A percentile compares a stretch with the other conserved stretches of the same genome.
phyloP scores from a whole-genome alignment of 2,113 vertebrate species.

The Paramormyrops kingsleyae region DNA sequence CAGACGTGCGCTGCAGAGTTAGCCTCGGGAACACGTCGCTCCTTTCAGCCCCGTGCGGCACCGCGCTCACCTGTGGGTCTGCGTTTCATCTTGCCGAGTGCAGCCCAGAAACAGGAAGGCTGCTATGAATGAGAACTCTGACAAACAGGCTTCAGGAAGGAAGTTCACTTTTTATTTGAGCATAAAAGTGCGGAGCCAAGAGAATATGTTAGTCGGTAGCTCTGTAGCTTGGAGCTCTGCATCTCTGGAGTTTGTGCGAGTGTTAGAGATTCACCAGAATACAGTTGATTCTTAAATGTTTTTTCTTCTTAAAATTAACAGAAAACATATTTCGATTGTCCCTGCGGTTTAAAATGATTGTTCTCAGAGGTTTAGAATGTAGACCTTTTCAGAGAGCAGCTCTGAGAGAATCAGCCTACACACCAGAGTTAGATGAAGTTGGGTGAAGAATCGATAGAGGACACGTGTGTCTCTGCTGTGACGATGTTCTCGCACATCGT shows the following conservation, averaged over 20 bases:
- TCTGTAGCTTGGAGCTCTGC: not conserved
- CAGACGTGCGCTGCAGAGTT: conserved; percentile 35
- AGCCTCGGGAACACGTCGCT: not conserved
- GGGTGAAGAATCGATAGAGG: not conserved
- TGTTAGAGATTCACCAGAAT: not conserved
- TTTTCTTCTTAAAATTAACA: not conserved
- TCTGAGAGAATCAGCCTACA: not conserved
- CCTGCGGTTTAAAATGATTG: not conserved
- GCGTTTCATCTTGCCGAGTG: conserved; percentile 26
- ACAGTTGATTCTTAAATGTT: not conserved
- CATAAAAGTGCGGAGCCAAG: conserved; percentile 19
- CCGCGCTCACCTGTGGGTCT: conserved; percentile 14
- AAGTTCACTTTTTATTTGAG: conserved; percentile 45
- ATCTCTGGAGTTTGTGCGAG: conserved; percentile 14
- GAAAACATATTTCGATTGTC: not conserved
- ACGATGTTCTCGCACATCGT: not conserved
- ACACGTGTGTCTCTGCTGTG: not conserved
- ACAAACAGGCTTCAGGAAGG: conserved; percentile 54
- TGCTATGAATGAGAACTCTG: conserved; percentile 58
- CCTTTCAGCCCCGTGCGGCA: not conserved
- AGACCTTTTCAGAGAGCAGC: not conserved
- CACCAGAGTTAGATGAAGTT: not conserved
- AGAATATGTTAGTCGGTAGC: conserved; percentile 9
- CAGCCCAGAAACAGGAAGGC: conserved; percentile 46
- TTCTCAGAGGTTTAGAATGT: not conserved